These are phyloP conservation scores for Morinoia aosen DNA, from an alignment of 2,888 invertebrate genomes.

Conservation along the genomic window DNA sequence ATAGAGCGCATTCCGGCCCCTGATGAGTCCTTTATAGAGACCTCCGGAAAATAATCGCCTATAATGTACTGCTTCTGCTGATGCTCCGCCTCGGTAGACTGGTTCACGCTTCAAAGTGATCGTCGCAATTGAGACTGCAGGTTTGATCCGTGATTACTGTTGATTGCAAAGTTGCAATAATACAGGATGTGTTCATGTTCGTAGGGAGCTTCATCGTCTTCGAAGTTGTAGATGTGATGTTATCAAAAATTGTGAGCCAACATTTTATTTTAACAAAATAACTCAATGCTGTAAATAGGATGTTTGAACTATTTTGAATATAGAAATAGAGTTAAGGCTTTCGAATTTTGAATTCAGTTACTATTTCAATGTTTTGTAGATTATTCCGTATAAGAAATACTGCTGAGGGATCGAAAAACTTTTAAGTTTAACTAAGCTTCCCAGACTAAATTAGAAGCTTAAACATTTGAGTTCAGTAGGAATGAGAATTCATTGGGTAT, in stretches of 20 bases:
- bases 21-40: conserved; percentile 26
- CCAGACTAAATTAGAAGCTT: no score
- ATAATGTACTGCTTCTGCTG: background rate
- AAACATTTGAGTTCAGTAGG: no score
- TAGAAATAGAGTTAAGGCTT: background rate
- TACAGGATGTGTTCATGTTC: background rate
- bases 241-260: background rate
- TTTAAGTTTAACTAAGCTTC: background rate
- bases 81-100: background rate
- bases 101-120: background rate
- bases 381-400: background rate
- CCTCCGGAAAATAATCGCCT: conserved; percentile 10
- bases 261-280: background rate
- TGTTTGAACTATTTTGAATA: background rate
- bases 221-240: background rate
- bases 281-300: background rate
- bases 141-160: background rate
- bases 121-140: background rate
- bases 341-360: background rate
- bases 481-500: no score
- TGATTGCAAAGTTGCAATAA: background rate
- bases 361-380: background rate
- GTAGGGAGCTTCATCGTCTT: background rate
- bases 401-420: background rate
- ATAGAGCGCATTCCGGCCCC: conserved; percentile 24